Percentiles rank a stretch among this genome's conserved stretches.
Evolutionary conservation across 37 sponge, comb jelly and placozoan species (phyloP).

Genomic region (Haliclona indistincta): DNA sequence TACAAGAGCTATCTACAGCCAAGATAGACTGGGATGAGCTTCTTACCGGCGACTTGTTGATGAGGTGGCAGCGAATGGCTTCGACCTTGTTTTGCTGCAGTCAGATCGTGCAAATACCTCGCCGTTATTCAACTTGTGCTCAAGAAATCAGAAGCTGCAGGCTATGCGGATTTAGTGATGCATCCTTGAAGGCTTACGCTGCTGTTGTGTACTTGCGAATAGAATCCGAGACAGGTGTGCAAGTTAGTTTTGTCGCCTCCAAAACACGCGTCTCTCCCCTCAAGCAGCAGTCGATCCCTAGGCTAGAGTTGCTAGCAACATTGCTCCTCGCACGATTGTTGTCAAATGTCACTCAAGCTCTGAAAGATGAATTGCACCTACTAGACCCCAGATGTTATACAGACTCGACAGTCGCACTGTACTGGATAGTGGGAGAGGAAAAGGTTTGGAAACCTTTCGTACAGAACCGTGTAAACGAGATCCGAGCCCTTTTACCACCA

Average conservation of each 20-base stretch:
- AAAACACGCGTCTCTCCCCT: slow-evolving; percentile 18
- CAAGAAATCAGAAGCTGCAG: not conserved
- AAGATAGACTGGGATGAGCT: slow-evolving; percentile 16
- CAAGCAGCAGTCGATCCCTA: slow-evolving; percentile 13
- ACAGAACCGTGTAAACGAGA: slow-evolving; percentile 27
- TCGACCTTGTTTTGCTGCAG: not conserved
- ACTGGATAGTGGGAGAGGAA: slow-evolving; percentile 9
- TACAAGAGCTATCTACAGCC: slow-evolving; percentile 12
- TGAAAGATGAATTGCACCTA: not conserved
- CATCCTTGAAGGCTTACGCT: slow-evolving; percentile 15
- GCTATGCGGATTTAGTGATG: slow-evolving; percentile 23
- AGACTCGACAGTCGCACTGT: slow-evolving; percentile 12
- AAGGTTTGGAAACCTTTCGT: slow-evolving; percentile 39
- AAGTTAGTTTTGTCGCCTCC: slow-evolving; percentile 1
- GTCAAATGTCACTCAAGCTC: not conserved
- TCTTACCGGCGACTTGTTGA: not conserved
- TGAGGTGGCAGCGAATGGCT: slow-evolving; percentile 7
- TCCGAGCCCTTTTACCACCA: not conserved
- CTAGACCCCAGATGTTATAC: slow-evolving; percentile 2
- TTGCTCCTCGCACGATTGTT: slow-evolving; percentile 8
- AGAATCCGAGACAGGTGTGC: not conserved
- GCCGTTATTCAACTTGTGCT: not conserved
- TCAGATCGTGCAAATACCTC: not conserved
- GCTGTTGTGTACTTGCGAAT: slow-evolving; percentile 8
- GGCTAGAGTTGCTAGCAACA: slow-evolving; percentile 36